A percentile compares a stretch with the other conserved stretches of the same genome.
These are phyloP conservation scores for Lutjanus argentimaculatus DNA, from an alignment of 2,797 vertebrate genomes.

Conservation along the genomic window DNA sequence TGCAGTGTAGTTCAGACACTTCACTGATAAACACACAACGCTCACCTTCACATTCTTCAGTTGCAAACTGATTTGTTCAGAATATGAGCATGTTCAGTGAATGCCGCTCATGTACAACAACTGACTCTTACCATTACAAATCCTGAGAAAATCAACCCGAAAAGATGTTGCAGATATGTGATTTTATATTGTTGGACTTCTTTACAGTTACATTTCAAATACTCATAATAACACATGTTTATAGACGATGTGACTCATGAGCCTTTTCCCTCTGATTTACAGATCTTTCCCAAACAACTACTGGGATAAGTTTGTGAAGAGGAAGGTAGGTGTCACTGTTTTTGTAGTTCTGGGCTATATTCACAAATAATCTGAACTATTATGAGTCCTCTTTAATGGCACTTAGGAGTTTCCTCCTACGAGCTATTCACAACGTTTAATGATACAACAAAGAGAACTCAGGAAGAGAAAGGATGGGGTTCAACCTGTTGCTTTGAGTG, in stretches of 20 bases:
- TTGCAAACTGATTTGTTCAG: no score
- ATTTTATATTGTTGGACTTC: background rate
- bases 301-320: slow-evolving; percentile 99
- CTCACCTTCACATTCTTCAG: no score
- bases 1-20: no score
- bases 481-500: no score
- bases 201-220: background rate
- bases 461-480: no score
- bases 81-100: no score
- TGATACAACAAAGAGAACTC: background rate
- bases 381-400: background rate
- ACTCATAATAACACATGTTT: background rate
- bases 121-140: background rate
- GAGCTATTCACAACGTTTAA: background rate
- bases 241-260: background rate
- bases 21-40: no score
- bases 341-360: background rate
- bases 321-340: slow-evolving; percentile 88
- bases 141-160: background rate
- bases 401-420: background rate
- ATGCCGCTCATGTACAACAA: no score
- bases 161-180: background rate
- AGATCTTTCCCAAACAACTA: slow-evolving; percentile 98
- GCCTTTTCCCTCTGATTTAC: slow-evolving; percentile 59
- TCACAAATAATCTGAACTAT: background rate